phyloP scores from a whole-genome alignment of 2,797 vertebrate species.

The Accipiter minullus region DNA sequence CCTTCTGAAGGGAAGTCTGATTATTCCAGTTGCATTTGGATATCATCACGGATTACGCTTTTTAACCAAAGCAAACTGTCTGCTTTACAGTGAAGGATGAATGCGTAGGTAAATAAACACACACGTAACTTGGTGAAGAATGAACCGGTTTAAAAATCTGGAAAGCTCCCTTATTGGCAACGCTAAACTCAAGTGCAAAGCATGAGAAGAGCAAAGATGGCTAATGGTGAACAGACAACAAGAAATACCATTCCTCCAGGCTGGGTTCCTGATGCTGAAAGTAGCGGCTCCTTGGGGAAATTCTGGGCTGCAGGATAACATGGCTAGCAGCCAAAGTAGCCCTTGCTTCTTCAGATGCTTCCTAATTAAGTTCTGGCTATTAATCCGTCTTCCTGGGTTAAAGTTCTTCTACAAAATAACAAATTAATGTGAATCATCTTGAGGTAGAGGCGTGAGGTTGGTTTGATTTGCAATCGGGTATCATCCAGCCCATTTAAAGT shows the following conservation, averaged over 20 bases:
- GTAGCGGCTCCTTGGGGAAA: neutral
- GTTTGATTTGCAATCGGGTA: neutral
- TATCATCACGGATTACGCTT: neutral
- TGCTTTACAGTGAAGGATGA: neutral
- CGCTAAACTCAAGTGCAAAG: neutral
- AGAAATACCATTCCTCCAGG: neutral
- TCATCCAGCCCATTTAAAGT: neutral
- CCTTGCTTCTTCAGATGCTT: conserved; percentile 27
- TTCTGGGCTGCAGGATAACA: conserved; percentile 44
- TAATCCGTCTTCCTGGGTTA: conserved; percentile 8
- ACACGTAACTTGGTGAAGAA: neutral
- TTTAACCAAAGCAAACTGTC: neutral
- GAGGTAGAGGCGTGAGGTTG: neutral
- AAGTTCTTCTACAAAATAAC: conserved; percentile 32
- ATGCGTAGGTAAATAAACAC: neutral
- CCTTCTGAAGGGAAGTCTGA: neutral
- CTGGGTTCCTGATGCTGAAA: neutral
- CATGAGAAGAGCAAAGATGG: neutral
- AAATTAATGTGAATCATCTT: neutral
- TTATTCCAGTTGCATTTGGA: neutral
- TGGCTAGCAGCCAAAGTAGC: conserved; percentile 49
- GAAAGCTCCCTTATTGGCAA: neutral
- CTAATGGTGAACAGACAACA: neutral
- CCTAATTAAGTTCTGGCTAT: conserved; percentile 63
- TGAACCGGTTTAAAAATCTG: neutral